A percentile compares a stretch with the other conserved stretches of the same genome.
phyloP scores from a whole-genome alignment of 2,888 invertebrate genomes.

The Fabriciana adippe region DNA sequence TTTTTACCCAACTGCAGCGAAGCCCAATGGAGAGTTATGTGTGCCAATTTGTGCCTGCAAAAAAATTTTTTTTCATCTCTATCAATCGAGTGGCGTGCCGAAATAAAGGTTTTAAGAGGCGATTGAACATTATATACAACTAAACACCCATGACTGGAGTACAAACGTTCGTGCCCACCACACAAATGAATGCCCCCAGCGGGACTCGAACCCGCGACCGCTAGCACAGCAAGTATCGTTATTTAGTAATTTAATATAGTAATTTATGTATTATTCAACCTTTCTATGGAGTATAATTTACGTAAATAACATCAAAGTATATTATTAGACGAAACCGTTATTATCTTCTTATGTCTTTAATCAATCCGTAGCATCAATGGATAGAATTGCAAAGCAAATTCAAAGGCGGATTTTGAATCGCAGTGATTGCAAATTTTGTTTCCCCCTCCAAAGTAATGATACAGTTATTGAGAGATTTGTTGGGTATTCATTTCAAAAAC shows the following conservation, averaged over 20 bases:
- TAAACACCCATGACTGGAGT: too few species aligned
- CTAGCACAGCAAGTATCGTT: too few species aligned
- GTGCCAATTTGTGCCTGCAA: too few species aligned
- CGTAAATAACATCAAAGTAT: conserved; percentile 10
- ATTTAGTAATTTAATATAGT: background rate
- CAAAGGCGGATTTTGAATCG: conserved; percentile 19
- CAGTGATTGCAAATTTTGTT: conserved; percentile 9
- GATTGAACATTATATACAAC: too few species aligned
- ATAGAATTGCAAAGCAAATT: conserved; percentile 13
- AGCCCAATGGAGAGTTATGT: too few species aligned
- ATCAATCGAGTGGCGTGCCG: too few species aligned
- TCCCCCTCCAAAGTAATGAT: background rate
- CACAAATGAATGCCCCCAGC: too few species aligned
- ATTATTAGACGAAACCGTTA: conserved; percentile 2
- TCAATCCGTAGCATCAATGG: conserved; percentile 21
- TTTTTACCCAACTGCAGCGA: too few species aligned
- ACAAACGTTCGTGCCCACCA: too few species aligned
- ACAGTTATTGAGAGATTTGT: conserved; percentile 8
- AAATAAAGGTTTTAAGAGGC: too few species aligned
- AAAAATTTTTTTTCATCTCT: too few species aligned
- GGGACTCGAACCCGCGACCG: too few species aligned
- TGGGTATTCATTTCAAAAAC: background rate
- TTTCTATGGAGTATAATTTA: background rate
- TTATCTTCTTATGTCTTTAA: conserved; percentile 45
- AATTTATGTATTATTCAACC: background rate